Percentiles rank a stretch among this genome's conserved stretches.
These are phyloP conservation scores for Sibirionetta formosa DNA, from an alignment of 2,797 vertebrate species.

Conservation along the genomic window DNA sequence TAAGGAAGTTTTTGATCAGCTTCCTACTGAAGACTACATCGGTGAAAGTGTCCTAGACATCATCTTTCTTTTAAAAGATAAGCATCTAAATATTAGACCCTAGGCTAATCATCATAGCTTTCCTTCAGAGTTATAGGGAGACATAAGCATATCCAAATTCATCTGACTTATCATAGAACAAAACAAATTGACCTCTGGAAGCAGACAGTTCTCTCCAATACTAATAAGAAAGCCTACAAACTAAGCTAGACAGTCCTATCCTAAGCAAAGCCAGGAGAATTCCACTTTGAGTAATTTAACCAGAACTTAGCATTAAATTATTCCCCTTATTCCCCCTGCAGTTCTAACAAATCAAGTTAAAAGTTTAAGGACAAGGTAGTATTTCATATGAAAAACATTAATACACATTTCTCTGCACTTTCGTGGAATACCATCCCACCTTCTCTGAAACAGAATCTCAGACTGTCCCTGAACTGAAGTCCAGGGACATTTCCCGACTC, in stretches of 20 bases:
- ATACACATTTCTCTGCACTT: neutral
- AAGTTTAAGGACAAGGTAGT: neutral
- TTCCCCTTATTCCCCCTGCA: neutral
- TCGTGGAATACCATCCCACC: neutral
- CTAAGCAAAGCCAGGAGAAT: neutral
- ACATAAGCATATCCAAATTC: neutral
- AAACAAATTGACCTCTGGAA: neutral
- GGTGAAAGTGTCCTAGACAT: neutral
- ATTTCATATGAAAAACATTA: neutral
- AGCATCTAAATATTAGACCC: neutral
- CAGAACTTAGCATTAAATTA: neutral
- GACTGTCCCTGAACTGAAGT: neutral
- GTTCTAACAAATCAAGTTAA: neutral
- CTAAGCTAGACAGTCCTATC: neutral
- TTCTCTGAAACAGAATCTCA: neutral
- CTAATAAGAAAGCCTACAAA: neutral
- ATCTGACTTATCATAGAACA: neutral
- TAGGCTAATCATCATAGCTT: neutral
- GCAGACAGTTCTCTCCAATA: neutral
- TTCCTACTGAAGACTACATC: neutral
- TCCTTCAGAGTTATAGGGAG: neutral
- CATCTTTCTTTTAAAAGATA: neutral
- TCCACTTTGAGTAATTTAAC: neutral
- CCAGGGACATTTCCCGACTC: neutral
- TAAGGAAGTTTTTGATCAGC: neutral